phyloP scores from a whole-genome alignment of 2,113 vertebrate genomes.

The Pollachius pollachius region DNA sequence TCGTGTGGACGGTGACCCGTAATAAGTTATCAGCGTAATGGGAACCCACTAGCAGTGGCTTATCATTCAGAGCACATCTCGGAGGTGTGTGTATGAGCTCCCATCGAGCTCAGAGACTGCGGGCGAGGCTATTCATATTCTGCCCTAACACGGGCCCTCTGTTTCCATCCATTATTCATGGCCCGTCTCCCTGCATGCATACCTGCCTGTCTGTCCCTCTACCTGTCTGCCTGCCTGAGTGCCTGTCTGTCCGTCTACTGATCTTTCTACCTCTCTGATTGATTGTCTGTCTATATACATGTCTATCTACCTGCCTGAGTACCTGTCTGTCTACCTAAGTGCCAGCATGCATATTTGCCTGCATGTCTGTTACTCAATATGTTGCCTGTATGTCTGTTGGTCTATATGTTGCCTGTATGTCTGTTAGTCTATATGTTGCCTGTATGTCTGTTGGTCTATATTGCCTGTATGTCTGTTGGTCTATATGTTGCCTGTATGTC shows the following conservation, averaged over 20 bases:
- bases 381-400: no score
- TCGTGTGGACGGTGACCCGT: background rate
- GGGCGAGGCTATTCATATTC: conserved; percentile 63
- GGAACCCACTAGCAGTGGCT: conserved; percentile 26
- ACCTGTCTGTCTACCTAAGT: no score
- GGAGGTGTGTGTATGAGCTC: conserved; percentile 46
- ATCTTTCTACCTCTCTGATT: no score
- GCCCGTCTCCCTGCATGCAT: conserved; percentile 21
- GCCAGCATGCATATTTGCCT: no score
- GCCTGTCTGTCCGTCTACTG: background rate
- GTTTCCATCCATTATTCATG: conserved; percentile 61
- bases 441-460: no score
- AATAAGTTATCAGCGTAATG: conserved; percentile 38
- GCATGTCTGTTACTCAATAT: no score
- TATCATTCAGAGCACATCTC: conserved; percentile 52
- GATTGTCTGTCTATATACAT: no score
- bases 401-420: no score
- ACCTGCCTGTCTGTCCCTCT: conserved; percentile 27
- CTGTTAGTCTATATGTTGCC: no score
- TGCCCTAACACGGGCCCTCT: conserved; percentile 49
- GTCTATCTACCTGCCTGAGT: no score
- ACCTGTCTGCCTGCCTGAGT: conserved; percentile 30
- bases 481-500: no score
- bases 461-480: no score
- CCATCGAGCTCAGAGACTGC: conserved; percentile 56